Base-by-base conservation (phyloP, 1,140 invertebrate genomes). In the Aphaenogaster floridana region DNA sequence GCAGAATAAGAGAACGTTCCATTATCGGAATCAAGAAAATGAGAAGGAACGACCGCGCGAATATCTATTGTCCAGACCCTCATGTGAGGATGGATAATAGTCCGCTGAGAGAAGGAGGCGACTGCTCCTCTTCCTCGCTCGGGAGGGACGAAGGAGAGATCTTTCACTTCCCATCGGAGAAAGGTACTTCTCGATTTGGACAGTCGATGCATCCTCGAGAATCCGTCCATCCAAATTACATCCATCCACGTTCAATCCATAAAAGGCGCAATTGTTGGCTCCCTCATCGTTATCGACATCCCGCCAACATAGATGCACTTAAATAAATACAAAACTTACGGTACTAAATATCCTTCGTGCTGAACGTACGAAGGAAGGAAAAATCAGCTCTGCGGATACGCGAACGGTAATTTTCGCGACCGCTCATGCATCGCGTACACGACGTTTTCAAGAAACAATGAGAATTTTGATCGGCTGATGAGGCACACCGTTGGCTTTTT, bases 21-120 rank as follows among this genome's bases (percentile, higher is more conserved):
- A 61, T 84, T 84, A 59, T 61, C 28, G 21, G 36, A 69, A 45
- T 81, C n/a, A 39, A 50, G 69, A 84, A 84, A 74, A 74, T 74
- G 80, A 84, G 42, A 17, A 36, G 21, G 7, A 61, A 36, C 42
- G 80, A 81, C 45, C 34, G 68, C 34, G 39, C 42, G 54, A 84
- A 74, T 74, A 61, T 61, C 69, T 13, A 13, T 71, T 71, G 66
- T 71, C n/a, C 48, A 34, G 36, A 59, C 34, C 11, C 11, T 61
- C 11, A 34, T 28, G n/a, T 17, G n/a, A 74, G 80, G 4, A 4
- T 42, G 50, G 66, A 63, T 84, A 74, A 84, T 83, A 39, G 17
- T 5, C 13, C 63, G 1, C 64, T 45, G 45, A 7, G 28, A 48
- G 48, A 50, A 39, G n/a, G 17, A 45, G 42, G 17, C 11, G 68